Percentiles rank a stretch among this genome's conserved stretches.
These are phyloP conservation scores for Heliconius hewitsoni DNA, from an alignment of 1,140 invertebrate species.

Conservation along the genomic window DNA sequence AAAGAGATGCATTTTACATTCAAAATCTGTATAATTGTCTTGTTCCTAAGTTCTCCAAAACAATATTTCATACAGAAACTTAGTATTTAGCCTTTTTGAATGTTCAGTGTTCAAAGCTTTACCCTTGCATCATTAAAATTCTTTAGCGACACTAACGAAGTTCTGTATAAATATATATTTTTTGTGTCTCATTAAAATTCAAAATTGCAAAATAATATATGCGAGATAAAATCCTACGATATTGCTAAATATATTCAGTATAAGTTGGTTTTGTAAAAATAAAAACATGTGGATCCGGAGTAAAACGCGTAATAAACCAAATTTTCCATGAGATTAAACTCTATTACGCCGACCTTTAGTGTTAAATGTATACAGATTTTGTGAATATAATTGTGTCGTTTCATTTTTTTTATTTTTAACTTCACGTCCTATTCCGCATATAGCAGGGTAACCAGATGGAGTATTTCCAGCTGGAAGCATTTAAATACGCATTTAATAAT, in stretches of 20 bases:
- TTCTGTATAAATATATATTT: neutral
- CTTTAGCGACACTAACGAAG: neutral
- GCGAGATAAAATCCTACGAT: neutral
- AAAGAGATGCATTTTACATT: neutral
- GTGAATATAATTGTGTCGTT: neutral
- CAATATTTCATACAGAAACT: neutral
- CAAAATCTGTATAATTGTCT: neutral
- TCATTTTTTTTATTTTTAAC: neutral
- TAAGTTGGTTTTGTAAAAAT: neutral
- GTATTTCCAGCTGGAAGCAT: no score
- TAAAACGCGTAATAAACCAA: neutral
- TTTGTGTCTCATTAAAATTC: neutral
- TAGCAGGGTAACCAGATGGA: no score
- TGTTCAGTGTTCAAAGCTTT: neutral
- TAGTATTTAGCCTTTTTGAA: neutral
- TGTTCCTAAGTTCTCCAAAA: neutral
- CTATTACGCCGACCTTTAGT: conserved; percentile 1
- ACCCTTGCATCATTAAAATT: conserved; percentile 10
- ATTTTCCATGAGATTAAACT: neutral
- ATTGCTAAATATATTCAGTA: neutral
- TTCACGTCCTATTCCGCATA: no score
- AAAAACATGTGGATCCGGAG: neutral
- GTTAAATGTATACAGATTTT: conserved; percentile 10
- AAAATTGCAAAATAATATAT: neutral
- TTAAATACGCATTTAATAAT: no score